Evolutionary conservation across 2,888 invertebrate genomes (phyloP), one percentile per base, ranked within the genome.

Genomic region (Sicus ferrugineus): DNA sequence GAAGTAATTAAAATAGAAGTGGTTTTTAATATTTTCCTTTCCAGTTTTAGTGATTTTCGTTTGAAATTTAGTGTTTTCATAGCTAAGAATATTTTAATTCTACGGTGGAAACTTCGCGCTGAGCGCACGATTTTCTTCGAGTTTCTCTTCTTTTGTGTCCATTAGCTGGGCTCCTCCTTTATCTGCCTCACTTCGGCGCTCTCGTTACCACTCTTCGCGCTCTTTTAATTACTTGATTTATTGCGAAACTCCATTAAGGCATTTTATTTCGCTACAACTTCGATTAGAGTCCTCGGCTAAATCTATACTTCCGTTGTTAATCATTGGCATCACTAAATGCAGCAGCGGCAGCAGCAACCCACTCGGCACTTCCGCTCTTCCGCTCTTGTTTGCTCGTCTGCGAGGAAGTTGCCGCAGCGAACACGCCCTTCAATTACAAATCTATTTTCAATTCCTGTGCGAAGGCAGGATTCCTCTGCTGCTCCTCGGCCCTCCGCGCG

Each of bases 241-340:
- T 72, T 65, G 52, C 72, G 61, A 62, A 72, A 72, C 67, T 72
- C 72, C 72, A 72, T 72, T 72, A 72, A 23, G 67, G 64, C 69
- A 69, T 67, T 67, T 67, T 59, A 54, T 54, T 54, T 34, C 9
- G 14, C 68, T 42, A 70, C 59, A 73, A 76, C 54, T 54, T 80
- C 80, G 81, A 81, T 80, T 78, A 76, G 75, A 70, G 62, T 58
- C 59, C 67, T 67, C 48, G 67, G 76, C 75, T 75, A 79, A 82
- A 83, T 82, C 82, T 82, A 83, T 83, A 82, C 81, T 80, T 82
- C 80, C 83, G 80, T 80, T 80, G 76, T 80, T 83, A 83, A 82
- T 82, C 83, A 82, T 82, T 82, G 82, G 81, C 82, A 82, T 83
- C 81, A 80, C 81, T 83, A 83, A 82, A 83, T 80, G 82, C 79